Evolutionary conservation across 2,888 invertebrate species (phyloP).

Genomic region (Himalopsyche japonica): DNA sequence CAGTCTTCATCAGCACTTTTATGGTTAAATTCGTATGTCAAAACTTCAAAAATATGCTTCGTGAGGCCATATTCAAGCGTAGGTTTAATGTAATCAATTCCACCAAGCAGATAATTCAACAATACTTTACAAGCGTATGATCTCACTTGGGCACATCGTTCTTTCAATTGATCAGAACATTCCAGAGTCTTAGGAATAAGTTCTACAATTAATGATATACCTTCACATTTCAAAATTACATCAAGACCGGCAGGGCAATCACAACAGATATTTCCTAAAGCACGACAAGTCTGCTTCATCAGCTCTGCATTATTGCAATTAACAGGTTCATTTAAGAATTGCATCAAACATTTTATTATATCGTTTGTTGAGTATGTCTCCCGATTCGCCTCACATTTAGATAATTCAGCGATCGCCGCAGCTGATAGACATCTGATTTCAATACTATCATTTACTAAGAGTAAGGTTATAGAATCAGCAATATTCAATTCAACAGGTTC

Average conservation of each 20-base stretch:
- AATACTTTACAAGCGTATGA: slow-evolving; percentile 73
- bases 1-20: slow-evolving; percentile 61
- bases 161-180: slow-evolving; percentile 9
- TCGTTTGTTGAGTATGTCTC: slow-evolving; percentile 68
- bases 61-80: slow-evolving; percentile 61
- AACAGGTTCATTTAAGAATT: slow-evolving; percentile 50
- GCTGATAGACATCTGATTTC: slow-evolving; percentile 63
- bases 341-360: slow-evolving; percentile 63
- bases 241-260: slow-evolving; percentile 75
- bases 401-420: slow-evolving; percentile 79
- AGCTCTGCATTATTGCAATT: slow-evolving; percentile 55
- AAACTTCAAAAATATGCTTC: slow-evolving; percentile 57
- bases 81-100: slow-evolving; percentile 66
- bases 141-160: slow-evolving; percentile 55
- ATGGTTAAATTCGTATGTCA: slow-evolving; percentile 53
- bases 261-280: slow-evolving; percentile 87
- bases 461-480: slow-evolving; percentile 51
- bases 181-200: slow-evolving; percentile 27
- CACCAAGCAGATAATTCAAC: slow-evolving; percentile 78
- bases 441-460: slow-evolving; percentile 53
- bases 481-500: slow-evolving; percentile 57
- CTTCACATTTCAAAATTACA: slow-evolving; percentile 51
- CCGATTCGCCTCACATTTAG: slow-evolving; percentile 76
- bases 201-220: slow-evolving; percentile 41
- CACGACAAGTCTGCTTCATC: slow-evolving; percentile 76